These are phyloP conservation scores for Ornithoptera alexandrae DNA, from an alignment of 2,888 invertebrate genomes.

Conservation along the genomic window DNA sequence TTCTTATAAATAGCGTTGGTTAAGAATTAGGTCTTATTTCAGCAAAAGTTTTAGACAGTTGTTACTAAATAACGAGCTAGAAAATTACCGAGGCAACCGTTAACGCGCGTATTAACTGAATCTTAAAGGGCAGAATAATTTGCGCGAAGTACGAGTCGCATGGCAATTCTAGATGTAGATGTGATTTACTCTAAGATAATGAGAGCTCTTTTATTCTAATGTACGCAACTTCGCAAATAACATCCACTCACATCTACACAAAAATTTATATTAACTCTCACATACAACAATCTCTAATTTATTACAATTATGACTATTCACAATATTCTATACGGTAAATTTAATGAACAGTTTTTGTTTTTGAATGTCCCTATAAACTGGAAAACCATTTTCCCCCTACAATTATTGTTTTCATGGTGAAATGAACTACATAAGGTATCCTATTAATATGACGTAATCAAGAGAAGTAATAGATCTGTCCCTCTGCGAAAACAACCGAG, in stretches of 20 bases:
- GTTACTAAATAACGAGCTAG: conserved; percentile 1
- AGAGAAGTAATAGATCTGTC: neutral
- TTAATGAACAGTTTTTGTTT: no score
- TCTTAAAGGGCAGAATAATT: conserved; percentile 39
- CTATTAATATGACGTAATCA: neutral
- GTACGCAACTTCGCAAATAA: neutral
- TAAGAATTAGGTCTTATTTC: conserved; percentile 3
- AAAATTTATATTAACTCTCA: neutral
- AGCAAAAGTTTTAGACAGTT: neutral
- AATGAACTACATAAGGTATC: no score
- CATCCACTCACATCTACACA: neutral
- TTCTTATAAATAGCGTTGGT: neutral
- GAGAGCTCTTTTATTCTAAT: conserved; percentile 5
- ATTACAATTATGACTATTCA: no score
- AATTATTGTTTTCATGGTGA: no score
- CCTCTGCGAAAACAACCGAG: neutral
- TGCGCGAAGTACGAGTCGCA: conserved; percentile 33
- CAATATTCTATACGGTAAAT: no score
- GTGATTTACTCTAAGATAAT: conserved; percentile 10
- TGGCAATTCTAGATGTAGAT: conserved; percentile 24
- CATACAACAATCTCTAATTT: neutral
- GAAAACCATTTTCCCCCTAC: no score
- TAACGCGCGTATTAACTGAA: conserved; percentile 47
- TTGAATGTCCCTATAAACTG: no score
- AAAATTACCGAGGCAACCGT: conserved; percentile 37